A percentile compares a stretch with the other conserved stretches of the same genome.
Evolutionary conservation across 2,797 vertebrate genomes (phyloP).

Genomic region (Peromyscus nudipes): DNA sequence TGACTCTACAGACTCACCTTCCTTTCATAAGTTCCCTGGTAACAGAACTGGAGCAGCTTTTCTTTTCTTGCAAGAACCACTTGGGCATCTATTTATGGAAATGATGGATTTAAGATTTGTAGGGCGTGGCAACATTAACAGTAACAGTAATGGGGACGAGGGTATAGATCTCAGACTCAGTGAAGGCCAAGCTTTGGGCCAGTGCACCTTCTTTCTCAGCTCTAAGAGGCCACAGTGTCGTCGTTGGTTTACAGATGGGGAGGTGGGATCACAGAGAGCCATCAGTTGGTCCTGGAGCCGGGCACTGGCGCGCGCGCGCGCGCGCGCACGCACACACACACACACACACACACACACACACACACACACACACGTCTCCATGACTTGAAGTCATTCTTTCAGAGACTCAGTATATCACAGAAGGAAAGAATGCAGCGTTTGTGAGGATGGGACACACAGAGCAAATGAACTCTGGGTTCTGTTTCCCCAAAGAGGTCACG

Average conservation of each 20-base stretch:
- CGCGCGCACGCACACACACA: no score
- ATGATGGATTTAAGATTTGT: background rate
- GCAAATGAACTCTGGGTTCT: background rate
- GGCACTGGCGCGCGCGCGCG: no score
- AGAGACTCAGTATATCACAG: background rate
- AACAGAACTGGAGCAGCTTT: background rate
- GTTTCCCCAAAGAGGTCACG: background rate
- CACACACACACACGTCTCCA: background rate
- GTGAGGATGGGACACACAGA: background rate
- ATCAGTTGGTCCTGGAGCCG: background rate
- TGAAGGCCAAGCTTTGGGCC: background rate
- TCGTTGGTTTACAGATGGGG: background rate
- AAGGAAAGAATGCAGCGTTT: background rate
- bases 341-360: no score
- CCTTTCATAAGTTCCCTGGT: slow-evolving; percentile 6
- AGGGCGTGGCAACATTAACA: background rate
- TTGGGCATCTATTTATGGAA: background rate
- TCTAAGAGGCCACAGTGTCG: background rate
- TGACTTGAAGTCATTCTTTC: background rate
- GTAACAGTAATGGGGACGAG: background rate
- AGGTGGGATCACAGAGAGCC: background rate
- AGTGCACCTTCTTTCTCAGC: background rate
- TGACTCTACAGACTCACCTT: background rate
- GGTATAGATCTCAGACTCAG: background rate
- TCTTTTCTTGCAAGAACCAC: background rate